Conservation (phyloP, 2,797 vertebrate genomes). For the Neosalanx taihuensis region DNA sequence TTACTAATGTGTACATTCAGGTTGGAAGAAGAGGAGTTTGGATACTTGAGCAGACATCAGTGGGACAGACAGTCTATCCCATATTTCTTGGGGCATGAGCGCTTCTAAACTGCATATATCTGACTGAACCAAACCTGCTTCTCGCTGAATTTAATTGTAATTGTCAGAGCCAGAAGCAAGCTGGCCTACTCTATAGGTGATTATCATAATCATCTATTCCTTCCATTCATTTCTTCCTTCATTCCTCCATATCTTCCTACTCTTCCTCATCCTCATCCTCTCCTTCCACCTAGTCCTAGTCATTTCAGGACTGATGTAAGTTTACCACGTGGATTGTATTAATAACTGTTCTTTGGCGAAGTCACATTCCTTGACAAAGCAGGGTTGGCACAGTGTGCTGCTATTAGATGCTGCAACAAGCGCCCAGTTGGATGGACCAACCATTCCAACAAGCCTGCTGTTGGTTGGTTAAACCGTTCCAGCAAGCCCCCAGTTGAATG, state of each 20-base stretch:
- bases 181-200: neutral
- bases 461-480: slow-evolving; percentile 56
- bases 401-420: slow-evolving; percentile 60
- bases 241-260: slow-evolving; percentile 12
- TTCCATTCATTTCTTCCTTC: neutral
- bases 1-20: neutral
- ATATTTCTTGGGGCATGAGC: too few species aligned
- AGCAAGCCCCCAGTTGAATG: slow-evolving; percentile 61
- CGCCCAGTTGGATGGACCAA: slow-evolving; percentile 38
- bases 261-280: slow-evolving; percentile 11
- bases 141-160: neutral
- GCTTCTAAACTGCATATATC: too few species aligned
- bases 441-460: neutral
- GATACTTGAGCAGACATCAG: too few species aligned
- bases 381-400: slow-evolving; percentile 55
- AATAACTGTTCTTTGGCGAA: slow-evolving; percentile 25
- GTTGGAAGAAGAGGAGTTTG: too few species aligned
- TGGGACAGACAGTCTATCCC: too few species aligned
- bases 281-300: slow-evolving; percentile 17
- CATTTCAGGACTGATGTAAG: slow-evolving; percentile 1
- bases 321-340: neutral
- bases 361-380: slow-evolving; percentile 66
- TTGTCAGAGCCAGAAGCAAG: neutral
- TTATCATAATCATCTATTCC: slow-evolving; percentile 3
- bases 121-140: too few species aligned